Percentiles rank a stretch among this genome's conserved stretches.
phyloP scores from a whole-genome alignment of 2,797 vertebrate genomes.

The Premnoplex brunnescens region DNA sequence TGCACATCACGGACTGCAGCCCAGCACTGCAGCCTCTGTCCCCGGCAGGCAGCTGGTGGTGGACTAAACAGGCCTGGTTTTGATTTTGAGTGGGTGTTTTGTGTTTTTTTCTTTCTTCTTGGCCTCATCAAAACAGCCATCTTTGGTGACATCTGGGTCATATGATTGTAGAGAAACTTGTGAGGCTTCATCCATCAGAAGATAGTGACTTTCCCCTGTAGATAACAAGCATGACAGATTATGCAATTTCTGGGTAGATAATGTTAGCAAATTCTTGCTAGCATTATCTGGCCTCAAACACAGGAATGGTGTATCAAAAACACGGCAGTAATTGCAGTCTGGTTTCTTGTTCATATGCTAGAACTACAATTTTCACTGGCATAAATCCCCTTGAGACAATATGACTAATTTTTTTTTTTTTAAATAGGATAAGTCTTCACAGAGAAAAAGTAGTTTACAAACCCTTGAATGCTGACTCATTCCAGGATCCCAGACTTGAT shows the following conservation, averaged over 20 bases:
- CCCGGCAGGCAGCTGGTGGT: not conserved
- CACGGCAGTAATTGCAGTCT: not conserved
- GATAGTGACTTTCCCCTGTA: conserved; percentile 75
- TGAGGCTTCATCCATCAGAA: conserved; percentile 77
- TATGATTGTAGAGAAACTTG: conserved; percentile 71
- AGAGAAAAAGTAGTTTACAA: not conserved
- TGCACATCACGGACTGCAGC: accelerated
- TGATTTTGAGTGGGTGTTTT: not conserved
- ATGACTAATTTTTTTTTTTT: not conserved
- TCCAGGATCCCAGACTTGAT: not conserved
- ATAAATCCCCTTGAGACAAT: not conserved
- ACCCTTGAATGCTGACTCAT: not conserved
- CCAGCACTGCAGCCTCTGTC: not conserved
- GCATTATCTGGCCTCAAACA: not conserved
- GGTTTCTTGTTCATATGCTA: not conserved
- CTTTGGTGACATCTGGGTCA: conserved; percentile 73
- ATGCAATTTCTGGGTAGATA: conserved; percentile 22
- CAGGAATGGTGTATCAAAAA: not conserved
- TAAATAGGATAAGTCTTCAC: not conserved
- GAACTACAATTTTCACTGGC: not conserved
- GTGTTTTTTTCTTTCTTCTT: conserved; percentile 11
- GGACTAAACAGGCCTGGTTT: accelerated
- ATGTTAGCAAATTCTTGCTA: not conserved
- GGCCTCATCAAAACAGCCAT: conserved; percentile 63
- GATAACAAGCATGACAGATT: not conserved